phyloP scores from a whole-genome alignment of 2,797 vertebrate genomes.

The Sorex maritimensis region DNA sequence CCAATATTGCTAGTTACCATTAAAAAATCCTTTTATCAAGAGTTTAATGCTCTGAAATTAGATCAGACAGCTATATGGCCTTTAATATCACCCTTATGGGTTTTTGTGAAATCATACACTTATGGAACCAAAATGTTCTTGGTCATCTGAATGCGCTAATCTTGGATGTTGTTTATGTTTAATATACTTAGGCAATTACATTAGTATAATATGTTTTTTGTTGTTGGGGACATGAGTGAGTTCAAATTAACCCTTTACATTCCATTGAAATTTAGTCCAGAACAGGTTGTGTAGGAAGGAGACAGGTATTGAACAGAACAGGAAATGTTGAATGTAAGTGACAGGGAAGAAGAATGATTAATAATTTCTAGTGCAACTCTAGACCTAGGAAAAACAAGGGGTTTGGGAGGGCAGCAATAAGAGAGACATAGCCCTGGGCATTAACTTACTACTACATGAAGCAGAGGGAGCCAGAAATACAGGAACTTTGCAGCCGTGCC shows the following conservation, averaged over 20 bases:
- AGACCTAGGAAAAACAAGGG: not conserved
- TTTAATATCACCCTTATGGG: slow-evolving; percentile 9
- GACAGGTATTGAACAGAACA: not conserved
- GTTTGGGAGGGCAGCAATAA: slow-evolving; percentile 7
- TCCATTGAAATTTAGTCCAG: slow-evolving; percentile 44
- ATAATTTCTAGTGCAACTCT: not conserved
- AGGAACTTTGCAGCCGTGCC: slow-evolving; percentile 28
- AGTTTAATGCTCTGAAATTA: slow-evolving; percentile 58
- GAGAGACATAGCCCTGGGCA: not conserved
- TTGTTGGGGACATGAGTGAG: not conserved
- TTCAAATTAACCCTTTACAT: slow-evolving; percentile 39
- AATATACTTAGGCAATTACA: not conserved
- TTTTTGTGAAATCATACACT: slow-evolving; percentile 24
- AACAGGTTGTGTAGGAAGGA: not conserved
- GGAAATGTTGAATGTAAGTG: slow-evolving; percentile 36
- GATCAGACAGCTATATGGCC: not conserved
- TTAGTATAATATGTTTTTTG: no score
- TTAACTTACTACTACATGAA: slow-evolving; percentile 29
- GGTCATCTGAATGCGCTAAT: slow-evolving; percentile 35
- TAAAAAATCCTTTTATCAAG: slow-evolving; percentile 37
- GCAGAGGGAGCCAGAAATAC: slow-evolving; percentile 13
- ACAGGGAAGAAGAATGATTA: not conserved
- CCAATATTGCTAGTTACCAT: slow-evolving; percentile 24
- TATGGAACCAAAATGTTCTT: slow-evolving; percentile 32
- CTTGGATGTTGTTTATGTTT: slow-evolving; percentile 16